These are phyloP conservation scores for Magallana ariakensis DNA, from an alignment of 1,140 invertebrate genomes.

Conservation along the genomic window DNA sequence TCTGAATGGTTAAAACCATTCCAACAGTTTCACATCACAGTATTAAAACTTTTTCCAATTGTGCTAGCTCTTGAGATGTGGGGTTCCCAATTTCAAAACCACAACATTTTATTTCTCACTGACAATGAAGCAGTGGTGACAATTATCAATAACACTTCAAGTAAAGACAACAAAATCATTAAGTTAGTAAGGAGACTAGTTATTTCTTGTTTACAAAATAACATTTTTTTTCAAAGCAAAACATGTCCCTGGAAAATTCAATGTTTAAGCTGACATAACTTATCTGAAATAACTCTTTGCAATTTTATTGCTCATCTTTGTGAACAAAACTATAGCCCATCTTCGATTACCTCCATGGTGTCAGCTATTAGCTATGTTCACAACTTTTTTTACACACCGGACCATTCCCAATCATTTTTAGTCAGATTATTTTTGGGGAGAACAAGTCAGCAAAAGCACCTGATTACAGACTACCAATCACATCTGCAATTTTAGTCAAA, in stretches of 20 bases:
- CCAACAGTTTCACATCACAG: too few species aligned
- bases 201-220: not conserved
- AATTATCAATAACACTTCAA: conserved; percentile 46
- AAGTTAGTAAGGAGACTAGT: conserved; percentile 43
- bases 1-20: too few species aligned
- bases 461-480: conserved; percentile 41
- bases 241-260: conserved; percentile 36
- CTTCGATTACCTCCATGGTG: too few species aligned
- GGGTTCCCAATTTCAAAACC: too few species aligned
- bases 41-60: too few species aligned
- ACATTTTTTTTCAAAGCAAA: too few species aligned
- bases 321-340: too few species aligned
- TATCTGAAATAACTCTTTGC: too few species aligned
- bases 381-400: conserved; percentile 32
- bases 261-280: conserved; percentile 39
- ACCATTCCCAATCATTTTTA: conserved; percentile 39
- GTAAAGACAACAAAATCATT: conserved; percentile 22
- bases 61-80: too few species aligned
- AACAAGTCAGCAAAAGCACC: too few species aligned
- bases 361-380: conserved; percentile 48
- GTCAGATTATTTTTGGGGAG: conserved; percentile 28
- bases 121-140: conserved; percentile 45
- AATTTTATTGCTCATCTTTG: too few species aligned
- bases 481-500: not conserved
- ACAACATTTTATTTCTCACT: too few species aligned